Conservation (phyloP, 1,140 invertebrate species). For the Luehdorfia chinensis region DNA sequence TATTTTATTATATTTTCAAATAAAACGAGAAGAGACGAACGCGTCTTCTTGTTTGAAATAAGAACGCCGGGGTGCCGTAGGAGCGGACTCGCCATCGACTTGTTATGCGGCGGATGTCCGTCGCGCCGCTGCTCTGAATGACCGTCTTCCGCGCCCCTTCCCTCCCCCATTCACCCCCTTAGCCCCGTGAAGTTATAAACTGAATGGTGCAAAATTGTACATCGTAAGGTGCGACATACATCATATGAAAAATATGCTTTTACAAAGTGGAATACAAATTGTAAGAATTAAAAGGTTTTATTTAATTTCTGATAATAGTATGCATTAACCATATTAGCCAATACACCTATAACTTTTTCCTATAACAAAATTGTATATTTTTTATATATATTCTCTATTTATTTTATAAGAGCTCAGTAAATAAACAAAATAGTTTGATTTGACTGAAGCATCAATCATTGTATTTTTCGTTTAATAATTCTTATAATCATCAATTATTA, state of each 20-base stretch:
- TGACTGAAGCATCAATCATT: too few relatives aligned
- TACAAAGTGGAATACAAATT: too few relatives aligned
- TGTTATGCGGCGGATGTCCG: conserved; percentile 75
- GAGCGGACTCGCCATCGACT: conserved; percentile 47
- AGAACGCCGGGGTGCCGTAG: conserved; percentile 9
- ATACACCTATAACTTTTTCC: too few relatives aligned
- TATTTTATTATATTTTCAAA: too few relatives aligned
- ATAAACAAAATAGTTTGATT: too few relatives aligned
- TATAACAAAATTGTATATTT: too few relatives aligned
- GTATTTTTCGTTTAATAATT: too few relatives aligned
- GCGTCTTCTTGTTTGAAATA: not conserved
- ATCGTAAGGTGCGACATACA: conserved; percentile 58
- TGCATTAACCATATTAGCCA: too few relatives aligned
- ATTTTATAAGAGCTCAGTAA: too few relatives aligned
- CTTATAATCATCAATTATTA: too few relatives aligned
- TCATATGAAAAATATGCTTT: conserved; percentile 42
- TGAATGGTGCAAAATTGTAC: conserved; percentile 60
- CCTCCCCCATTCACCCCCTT: conserved; percentile 22
- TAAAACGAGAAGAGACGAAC: not conserved
- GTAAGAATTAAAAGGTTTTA: too few relatives aligned
- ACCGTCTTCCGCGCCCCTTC: conserved; percentile 68
- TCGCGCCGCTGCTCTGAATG: conserved; percentile 70
- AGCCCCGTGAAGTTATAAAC: conserved; percentile 42
- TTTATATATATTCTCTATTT: too few relatives aligned
- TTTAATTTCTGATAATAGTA: not conserved